Percentiles rank a stretch among this genome's conserved stretches.
Conservation (phyloP, 2,888 invertebrate genomes). For the Scaeva pyrastri region DNA sequence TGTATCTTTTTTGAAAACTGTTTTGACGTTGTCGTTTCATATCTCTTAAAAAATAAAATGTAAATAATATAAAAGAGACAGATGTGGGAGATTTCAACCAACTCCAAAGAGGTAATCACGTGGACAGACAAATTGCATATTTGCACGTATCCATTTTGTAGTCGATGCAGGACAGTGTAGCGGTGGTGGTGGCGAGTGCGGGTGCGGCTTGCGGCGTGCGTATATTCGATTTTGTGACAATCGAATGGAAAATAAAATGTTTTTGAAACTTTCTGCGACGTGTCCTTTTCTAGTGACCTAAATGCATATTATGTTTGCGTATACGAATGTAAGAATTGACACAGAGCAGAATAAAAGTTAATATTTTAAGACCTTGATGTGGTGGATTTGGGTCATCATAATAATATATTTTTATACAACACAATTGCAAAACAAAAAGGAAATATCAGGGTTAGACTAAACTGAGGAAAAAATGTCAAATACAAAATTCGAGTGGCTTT, state of each 20-base stretch:
- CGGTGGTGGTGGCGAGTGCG: too few species aligned
- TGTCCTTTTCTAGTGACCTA: slow-evolving; percentile 44
- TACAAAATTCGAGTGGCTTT: too few species aligned
- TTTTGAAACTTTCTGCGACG: not conserved
- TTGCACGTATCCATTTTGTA: slow-evolving; percentile 35
- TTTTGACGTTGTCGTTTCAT: slow-evolving; percentile 17
- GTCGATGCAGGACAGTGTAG: not conserved
- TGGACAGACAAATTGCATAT: slow-evolving; percentile 26
- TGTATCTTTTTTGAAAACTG: slow-evolving; percentile 10
- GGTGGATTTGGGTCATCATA: not conserved
- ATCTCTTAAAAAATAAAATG: slow-evolving; percentile 23
- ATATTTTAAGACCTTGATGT: slow-evolving; percentile 9
- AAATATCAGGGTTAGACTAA: too few species aligned
- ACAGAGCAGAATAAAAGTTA: not conserved
- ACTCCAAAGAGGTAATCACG: slow-evolving; percentile 21
- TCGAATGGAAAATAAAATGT: not conserved
- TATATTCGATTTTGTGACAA: slow-evolving; percentile 29
- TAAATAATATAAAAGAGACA: slow-evolving; percentile 16
- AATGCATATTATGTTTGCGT: not conserved
- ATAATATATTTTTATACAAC: too few species aligned
- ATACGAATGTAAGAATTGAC: too few species aligned
- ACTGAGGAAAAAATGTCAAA: too few species aligned
- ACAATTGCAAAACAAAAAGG: too few species aligned
- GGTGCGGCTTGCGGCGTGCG: too few species aligned
- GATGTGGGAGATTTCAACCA: slow-evolving; percentile 26